Evolutionary conservation across 1,140 invertebrate species (phyloP).

Genomic region (Procambarus clarkii): DNA sequence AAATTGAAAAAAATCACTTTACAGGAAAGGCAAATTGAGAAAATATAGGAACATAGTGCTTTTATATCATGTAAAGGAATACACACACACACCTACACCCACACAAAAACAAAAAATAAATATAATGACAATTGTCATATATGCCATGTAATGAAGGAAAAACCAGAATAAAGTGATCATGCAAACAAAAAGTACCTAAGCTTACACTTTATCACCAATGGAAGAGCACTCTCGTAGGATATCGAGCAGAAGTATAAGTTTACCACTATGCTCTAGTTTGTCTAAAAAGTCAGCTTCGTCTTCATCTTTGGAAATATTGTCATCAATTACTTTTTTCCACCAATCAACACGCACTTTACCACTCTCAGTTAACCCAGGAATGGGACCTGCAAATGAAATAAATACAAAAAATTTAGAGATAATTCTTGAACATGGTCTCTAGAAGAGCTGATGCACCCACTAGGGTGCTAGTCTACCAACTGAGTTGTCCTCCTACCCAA

Average conservation of each 20-base stretch:
- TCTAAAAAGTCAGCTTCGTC: constrained; percentile 76
- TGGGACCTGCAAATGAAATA: constrained; percentile 6
- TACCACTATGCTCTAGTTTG: constrained; percentile 84
- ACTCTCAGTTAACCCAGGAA: constrained; percentile 59
- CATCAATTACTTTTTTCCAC: constrained; percentile 74
- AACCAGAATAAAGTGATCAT: no score
- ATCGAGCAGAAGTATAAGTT: constrained; percentile 88
- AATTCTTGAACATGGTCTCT: background rate
- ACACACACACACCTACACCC: no score
- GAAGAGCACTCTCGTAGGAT: constrained; percentile 90
- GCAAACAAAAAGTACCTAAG: background rate
- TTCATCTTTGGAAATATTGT: constrained; percentile 75
- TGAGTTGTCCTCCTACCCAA: no score
- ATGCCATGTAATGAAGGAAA: no score
- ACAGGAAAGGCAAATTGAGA: no score
- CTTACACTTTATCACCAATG: constrained; percentile 94
- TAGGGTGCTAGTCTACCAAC: no score
- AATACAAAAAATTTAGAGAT: background rate
- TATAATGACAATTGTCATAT: no score
- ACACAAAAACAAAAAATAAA: no score
- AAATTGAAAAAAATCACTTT: no score
- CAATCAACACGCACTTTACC: constrained; percentile 66
- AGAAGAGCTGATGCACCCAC: no score
- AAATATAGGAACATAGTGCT: no score
- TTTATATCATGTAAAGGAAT: no score